Evolutionary conservation across 2,888 invertebrate species (phyloP), one percentile per base, ranked within the genome.

Genomic region (Chrysolina americana): DNA sequence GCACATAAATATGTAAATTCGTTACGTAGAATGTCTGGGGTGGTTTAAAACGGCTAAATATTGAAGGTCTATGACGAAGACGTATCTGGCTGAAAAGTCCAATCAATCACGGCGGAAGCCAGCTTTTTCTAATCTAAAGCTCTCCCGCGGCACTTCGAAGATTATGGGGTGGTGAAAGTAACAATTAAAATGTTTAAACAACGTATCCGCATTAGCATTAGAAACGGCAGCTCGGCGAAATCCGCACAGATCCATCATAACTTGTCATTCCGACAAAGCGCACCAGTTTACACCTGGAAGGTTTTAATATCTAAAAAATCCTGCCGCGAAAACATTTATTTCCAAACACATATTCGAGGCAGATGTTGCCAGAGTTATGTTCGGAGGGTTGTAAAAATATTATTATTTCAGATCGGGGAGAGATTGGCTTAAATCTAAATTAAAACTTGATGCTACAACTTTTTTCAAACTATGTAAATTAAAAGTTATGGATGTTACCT

Each of bases 131-230:
- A 68, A 70, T 76, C 73, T 73, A 62, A 66, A 59, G 70, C 70
- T 73, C 68, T 41, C 62, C 68, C 75, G 71, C 66, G 65, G 71
- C 65, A 70, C 71, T 79, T 68, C 44, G 73, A 77, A 78, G 75
- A 81, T 78, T 76, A 71, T 74, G 75, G 81, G 79, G 79, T 79
- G 81, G 73, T 76, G 79, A 84, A 85, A 84, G 84, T 84, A 84
- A 87, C 87, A 87, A 87, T 87, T 87, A 86, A 84, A 82, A 84
- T 87, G 86, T 87, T 87, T 87, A 87, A 87, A 87, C 86, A 87
- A 87, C 86, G 84, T 81, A 81, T 76, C 78, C 75, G 82, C 86
- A 86, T 86, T 86, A 86, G 86, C 86, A 86, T 85, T 81, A 50
- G 69, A 70, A 72, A 72, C 72, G 70, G 75, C 53, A 50, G 53